Percentiles rank a stretch among this genome's conserved stretches.
Evolutionary conservation across 2,797 vertebrate genomes (phyloP).

Genomic region (Sphaeramia orbicularis): DNA sequence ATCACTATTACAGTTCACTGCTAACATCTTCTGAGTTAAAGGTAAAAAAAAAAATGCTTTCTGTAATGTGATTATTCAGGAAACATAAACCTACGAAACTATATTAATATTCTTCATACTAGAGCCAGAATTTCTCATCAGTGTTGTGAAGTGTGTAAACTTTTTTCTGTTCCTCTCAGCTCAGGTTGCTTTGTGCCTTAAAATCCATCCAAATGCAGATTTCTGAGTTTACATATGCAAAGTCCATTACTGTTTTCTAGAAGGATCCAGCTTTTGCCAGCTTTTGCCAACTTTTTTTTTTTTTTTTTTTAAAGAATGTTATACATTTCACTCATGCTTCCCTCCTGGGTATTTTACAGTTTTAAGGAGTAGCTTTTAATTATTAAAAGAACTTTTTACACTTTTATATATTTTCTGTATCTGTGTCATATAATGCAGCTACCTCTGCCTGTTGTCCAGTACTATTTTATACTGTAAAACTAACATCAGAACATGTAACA

Average conservation of each 20-base stretch:
- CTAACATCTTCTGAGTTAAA: background rate
- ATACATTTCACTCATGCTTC: background rate
- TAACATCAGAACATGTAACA: background rate
- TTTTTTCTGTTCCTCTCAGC: background rate
- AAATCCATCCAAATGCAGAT: background rate
- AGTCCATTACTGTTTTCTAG: background rate
- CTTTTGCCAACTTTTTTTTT: background rate
- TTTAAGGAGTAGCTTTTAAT: no score
- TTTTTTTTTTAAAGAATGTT: background rate
- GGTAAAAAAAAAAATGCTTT: no score
- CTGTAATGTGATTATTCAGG: no score
- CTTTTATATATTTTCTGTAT: background rate
- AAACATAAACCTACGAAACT: background rate
- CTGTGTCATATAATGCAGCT: conserved; percentile 3
- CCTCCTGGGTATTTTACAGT: no score
- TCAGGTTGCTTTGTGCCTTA: background rate
- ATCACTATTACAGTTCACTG: no score
- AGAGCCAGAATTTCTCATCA: background rate
- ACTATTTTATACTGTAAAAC: background rate
- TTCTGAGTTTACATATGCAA: background rate
- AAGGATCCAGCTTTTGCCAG: background rate
- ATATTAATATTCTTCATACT: no score
- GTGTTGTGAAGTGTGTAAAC: background rate
- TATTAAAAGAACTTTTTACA: no score
- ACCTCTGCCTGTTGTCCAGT: conserved; percentile 1